These are phyloP conservation scores for Paedocypris micromegethes DNA, from an alignment of 2,797 vertebrate genomes.

Conservation along the genomic window DNA sequence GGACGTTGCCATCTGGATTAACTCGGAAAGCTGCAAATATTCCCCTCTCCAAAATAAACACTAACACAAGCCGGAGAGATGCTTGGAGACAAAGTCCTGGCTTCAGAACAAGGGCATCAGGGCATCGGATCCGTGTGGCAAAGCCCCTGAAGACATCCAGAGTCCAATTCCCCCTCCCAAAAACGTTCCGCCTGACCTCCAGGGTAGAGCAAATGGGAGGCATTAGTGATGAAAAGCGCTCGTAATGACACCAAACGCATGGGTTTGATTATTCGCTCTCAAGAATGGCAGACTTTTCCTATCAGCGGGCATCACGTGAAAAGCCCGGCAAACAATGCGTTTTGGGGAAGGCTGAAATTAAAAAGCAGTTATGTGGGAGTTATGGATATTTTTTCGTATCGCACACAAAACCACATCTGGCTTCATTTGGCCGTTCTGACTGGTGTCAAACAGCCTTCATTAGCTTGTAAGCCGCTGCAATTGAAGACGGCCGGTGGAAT, in stretches of 20 bases:
- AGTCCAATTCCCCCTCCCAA: conserved; percentile 30
- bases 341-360: background rate
- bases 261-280: conserved; percentile 34
- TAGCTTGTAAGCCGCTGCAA: conserved; percentile 9
- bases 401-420: conserved; percentile 34
- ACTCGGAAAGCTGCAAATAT: conserved; percentile 5
- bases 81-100: conserved; percentile 13
- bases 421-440: conserved; percentile 27
- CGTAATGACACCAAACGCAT: conserved; percentile 40
- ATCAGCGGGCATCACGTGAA: too few species aligned
- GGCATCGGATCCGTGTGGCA: conserved; percentile 1
- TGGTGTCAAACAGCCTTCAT: conserved; percentile 17
- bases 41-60: conserved; percentile 32
- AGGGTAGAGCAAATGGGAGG: conserved; percentile 36
- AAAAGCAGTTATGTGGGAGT: conserved; percentile 39
- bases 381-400: conserved; percentile 36
- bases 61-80: conserved; percentile 9
- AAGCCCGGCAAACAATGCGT: too few species aligned
- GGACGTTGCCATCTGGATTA: conserved; percentile 18
- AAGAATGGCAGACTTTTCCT: conserved; percentile 7
- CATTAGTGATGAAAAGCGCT: conserved; percentile 35
- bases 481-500: conserved; percentile 35
- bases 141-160: conserved; percentile 22
- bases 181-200: conserved; percentile 29
- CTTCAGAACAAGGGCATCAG: conserved; percentile 13